Evolutionary conservation across 1,140 invertebrate species (phyloP).

Genomic region (Sesamia nonagrioides): DNA sequence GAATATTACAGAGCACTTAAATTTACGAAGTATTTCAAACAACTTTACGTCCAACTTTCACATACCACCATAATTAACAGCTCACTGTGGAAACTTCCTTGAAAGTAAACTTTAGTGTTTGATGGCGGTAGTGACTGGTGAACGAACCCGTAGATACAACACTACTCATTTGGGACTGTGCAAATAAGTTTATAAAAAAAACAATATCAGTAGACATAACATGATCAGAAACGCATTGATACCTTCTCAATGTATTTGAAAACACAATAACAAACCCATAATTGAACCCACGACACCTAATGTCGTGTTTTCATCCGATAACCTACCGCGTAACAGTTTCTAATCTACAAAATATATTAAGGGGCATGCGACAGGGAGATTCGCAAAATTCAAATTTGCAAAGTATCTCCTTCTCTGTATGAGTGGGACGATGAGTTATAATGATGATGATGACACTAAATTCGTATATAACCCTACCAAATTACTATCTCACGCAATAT

Average conservation of each 20-base stretch:
- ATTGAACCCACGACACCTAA: conserved; percentile 1
- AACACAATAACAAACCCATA: neutral
- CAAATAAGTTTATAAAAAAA: neutral
- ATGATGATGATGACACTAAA: too few species aligned
- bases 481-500: too few species aligned
- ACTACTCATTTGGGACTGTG: neutral
- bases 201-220: neutral
- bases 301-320: conserved; percentile 12
- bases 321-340: neutral
- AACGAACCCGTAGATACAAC: neutral
- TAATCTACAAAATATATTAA: conserved; percentile 5
- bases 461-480: too few species aligned
- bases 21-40: neutral
- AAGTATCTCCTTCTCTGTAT: too few species aligned
- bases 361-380: too few species aligned
- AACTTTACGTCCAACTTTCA: conserved; percentile 26
- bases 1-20: neutral
- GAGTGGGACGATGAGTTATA: too few species aligned
- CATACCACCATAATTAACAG: conserved; percentile 8
- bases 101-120: neutral
- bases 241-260: neutral
- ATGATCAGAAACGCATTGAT: neutral
- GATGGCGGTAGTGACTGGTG: neutral
- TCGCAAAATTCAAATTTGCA: too few species aligned
- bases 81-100: conserved; percentile 19